phyloP scores from a whole-genome alignment of 2,888 invertebrate genomes.

The Zhuqinia jingwanae region DNA sequence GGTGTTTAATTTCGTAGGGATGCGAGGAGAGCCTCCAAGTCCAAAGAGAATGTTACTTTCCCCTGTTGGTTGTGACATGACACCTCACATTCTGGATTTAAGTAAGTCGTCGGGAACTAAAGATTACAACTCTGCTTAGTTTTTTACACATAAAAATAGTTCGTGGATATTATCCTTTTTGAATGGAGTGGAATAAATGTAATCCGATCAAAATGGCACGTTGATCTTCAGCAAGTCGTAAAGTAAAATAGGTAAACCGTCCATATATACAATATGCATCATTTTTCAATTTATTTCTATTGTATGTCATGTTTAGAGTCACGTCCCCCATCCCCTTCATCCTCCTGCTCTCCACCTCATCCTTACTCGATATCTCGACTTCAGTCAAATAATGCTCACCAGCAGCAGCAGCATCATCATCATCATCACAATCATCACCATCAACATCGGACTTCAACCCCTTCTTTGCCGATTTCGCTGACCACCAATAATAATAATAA shows the following conservation, averaged over 20 bases:
- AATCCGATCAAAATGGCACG: slow-evolving; percentile 30
- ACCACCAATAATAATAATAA: slow-evolving; percentile 73
- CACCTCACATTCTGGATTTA: slow-evolving; percentile 68
- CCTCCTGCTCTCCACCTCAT: slow-evolving; percentile 78
- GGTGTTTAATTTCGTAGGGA: slow-evolving; percentile 34
- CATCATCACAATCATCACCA: slow-evolving; percentile 31
- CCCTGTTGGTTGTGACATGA: slow-evolving; percentile 65
- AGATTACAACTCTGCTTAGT: neutral
- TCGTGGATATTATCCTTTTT: neutral
- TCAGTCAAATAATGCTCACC: slow-evolving; percentile 71
- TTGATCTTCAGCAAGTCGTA: neutral
- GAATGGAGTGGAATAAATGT: neutral
- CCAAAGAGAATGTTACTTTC: slow-evolving; percentile 66
- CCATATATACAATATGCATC: no score
- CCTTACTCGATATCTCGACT: slow-evolving; percentile 79
- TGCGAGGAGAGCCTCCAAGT: slow-evolving; percentile 59
- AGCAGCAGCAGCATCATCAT: slow-evolving; percentile 52
- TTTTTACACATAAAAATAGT: neutral
- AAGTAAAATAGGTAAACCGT: neutral
- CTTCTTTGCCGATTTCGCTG: slow-evolving; percentile 76
- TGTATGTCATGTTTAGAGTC: slow-evolving; percentile 68
- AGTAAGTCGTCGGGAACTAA: slow-evolving; percentile 39
- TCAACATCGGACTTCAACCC: slow-evolving; percentile 74
- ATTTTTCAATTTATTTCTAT: neutral
- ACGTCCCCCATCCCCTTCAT: slow-evolving; percentile 78